Percentiles rank a stretch among this genome's conserved stretches.
These are phyloP conservation scores for Numenius arquata DNA, from an alignment of 2,113 vertebrate species.

Conservation along the genomic window DNA sequence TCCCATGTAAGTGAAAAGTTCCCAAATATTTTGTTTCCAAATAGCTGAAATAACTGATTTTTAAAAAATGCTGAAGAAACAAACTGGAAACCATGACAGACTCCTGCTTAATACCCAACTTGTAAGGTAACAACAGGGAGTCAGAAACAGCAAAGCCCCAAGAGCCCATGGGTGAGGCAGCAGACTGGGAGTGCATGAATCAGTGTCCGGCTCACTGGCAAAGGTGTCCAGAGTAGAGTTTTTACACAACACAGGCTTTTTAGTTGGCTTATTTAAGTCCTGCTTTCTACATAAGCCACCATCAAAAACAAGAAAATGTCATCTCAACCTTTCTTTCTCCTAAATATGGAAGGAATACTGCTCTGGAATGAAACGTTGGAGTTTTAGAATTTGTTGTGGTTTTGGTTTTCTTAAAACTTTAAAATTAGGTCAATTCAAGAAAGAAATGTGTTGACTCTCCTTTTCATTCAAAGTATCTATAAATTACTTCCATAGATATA, in stretches of 20 bases:
- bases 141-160: not conserved
- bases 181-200: not conserved
- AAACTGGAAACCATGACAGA: not conserved
- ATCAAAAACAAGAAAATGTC: not conserved
- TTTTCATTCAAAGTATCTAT: not conserved
- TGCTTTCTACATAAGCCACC: not conserved
- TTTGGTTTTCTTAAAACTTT: not conserved
- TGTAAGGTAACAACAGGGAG: not conserved
- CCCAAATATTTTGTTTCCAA: not conserved
- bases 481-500: not conserved
- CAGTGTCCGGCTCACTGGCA: not conserved
- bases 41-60: not conserved
- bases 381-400: not conserved
- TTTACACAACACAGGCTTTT: not conserved
- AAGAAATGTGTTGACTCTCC: not conserved
- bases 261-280: not conserved
- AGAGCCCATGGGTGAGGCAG: not conserved
- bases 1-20: not conserved
- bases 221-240: not conserved
- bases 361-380: not conserved
- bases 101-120: not conserved
- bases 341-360: not conserved
- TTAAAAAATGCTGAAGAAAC: not conserved
- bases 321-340: not conserved
- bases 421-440: not conserved